Percentiles rank a stretch among this genome's conserved stretches.
These are phyloP conservation scores for Pogonophryne albipinna DNA, from an alignment of 2,797 vertebrate genomes.

Conservation along the genomic window DNA sequence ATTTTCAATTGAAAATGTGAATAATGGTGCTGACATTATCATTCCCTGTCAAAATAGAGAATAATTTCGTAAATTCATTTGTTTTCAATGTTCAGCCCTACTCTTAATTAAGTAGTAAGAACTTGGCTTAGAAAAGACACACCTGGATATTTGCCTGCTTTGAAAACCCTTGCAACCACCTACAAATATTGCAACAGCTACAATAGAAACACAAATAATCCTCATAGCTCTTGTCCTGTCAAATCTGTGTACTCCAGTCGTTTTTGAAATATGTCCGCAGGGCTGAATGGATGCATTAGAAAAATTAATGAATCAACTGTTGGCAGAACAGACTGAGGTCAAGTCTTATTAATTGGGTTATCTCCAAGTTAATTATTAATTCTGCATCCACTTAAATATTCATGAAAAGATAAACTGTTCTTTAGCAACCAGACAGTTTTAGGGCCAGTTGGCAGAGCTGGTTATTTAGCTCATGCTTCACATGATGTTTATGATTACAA, in stretches of 20 bases:
- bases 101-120: not conserved
- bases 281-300: not conserved
- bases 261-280: not conserved
- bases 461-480: conserved; percentile 7
- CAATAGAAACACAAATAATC: not conserved
- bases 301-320: not conserved
- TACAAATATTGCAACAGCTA: not conserved
- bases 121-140: not conserved
- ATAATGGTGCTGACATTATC: too few species aligned
- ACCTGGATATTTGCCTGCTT: not conserved
- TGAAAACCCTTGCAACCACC: not conserved
- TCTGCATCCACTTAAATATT: conserved; percentile 14
- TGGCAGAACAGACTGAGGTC: not conserved
- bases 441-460: not conserved
- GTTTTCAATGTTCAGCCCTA: too few species aligned
- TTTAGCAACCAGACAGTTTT: not conserved
- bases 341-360: not conserved
- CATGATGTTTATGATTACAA: conserved; percentile 19
- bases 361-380: conserved; percentile 25
- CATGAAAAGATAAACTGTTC: conserved; percentile 25
- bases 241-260: too few species aligned
- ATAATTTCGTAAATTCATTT: too few species aligned
- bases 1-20: too few species aligned
- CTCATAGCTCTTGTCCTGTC: too few species aligned
- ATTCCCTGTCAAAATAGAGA: too few species aligned